phyloP scores from a whole-genome alignment of 1,140 invertebrate species.

The Ladona fulva region DNA sequence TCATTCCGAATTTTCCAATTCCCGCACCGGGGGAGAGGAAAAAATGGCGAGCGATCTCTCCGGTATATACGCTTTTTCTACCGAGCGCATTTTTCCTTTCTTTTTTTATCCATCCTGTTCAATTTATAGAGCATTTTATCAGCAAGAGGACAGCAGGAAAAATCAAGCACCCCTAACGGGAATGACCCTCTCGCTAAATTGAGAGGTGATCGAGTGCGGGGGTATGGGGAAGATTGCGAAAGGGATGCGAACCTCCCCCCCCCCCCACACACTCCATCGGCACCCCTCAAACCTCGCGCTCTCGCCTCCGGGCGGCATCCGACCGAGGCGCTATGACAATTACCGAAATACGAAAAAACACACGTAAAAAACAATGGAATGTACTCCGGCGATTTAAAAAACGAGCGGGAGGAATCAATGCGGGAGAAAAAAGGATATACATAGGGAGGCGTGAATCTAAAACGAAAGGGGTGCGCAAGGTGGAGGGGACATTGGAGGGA shows the following conservation, averaged over 20 bases:
- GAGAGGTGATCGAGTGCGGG: not conserved
- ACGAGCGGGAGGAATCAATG: not conserved
- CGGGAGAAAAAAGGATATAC: not conserved
- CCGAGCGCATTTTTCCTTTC: not conserved
- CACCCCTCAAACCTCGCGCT: not conserved
- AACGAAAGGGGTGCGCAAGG: not conserved
- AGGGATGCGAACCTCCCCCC: not conserved
- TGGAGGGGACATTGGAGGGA: not conserved
- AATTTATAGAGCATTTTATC: slow-evolving; percentile 10
- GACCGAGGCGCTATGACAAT: not conserved
- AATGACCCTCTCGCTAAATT: slow-evolving; percentile 1
- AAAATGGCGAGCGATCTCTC: not conserved
- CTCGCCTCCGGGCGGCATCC: not conserved
- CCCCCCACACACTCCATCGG: not conserved
- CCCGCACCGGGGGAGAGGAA: not conserved
- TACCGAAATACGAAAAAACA: not conserved
- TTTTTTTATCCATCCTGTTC: not conserved
- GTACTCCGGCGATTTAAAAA: not conserved
- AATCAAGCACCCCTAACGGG: not conserved
- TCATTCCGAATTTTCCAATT: not conserved
- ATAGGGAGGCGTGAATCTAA: not conserved
- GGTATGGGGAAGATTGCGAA: not conserved
- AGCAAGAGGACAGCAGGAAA: not conserved
- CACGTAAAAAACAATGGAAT: not conserved
- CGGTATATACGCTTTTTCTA: not conserved